Evolutionary conservation across 2,888 invertebrate genomes (phyloP), one percentile per base, ranked within the genome.

Genomic region (Brenthis daphne): DNA sequence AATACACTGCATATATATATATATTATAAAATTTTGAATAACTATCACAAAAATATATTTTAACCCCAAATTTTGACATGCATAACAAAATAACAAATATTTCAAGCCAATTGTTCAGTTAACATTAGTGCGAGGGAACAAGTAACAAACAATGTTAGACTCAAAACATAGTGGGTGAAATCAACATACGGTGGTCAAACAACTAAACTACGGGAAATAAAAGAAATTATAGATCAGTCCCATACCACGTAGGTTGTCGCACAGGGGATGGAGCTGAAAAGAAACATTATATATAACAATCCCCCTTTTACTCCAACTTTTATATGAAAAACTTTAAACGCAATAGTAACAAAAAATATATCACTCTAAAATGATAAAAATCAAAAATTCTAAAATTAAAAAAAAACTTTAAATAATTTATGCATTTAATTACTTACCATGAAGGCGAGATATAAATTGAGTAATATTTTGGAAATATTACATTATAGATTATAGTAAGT

Each of bases 181-280:
- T 57, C 55, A 68, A 53, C 64, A 64, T 55, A 70, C 24, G n/a
- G 66, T 67, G 60, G 37, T 54, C 64, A 64, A 57, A 68, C 57
- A 65, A 63, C 68, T 65, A 68, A 56, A 48, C 72, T 72, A 72
- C 70, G 37, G 63, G 65, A 57, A 51, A 64, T 60, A 69, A 67
- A 60, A 57, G 56, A 70, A 65, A 70, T 51, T 64, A 57, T 24
- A 69, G 65, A 65, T 67, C 57, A 61, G 65, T 58, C 75, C 76
- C 76, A 74, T 72, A 75, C 75, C 75, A 73, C 67, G 70, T 70
- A 70, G 72, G 71, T 70, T 71, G 76, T 72, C 70, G 75, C 73
- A 67, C 74, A 65, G 68, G 71, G 71, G 68, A 68, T 70, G 65
- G 51, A 65, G 65, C 70, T 72, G 72, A 70, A 72, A 70, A 72